Evolutionary conservation across 2,113 vertebrate genomes (phyloP).

Genomic region (Echinops telfairi): DNA sequence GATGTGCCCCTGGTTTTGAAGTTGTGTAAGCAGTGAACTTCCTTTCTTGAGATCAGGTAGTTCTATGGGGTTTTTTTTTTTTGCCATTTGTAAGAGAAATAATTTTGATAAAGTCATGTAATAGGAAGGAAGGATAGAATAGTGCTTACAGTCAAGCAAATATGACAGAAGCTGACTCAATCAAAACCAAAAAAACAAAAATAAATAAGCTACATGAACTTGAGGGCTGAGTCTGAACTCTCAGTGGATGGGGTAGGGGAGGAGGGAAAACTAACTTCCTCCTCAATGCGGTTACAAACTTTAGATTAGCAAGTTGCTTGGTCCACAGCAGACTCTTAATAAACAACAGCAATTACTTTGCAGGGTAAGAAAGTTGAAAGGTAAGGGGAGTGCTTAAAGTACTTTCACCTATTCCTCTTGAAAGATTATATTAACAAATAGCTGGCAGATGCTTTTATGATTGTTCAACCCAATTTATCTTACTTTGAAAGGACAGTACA

Average conservation of each 20-base stretch:
- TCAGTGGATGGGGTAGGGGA: background rate
- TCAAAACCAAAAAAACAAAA: too few species aligned
- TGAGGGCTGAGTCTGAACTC: background rate
- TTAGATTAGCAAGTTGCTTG: background rate
- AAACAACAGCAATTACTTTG: background rate
- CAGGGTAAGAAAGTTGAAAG: background rate
- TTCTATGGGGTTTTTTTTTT: background rate
- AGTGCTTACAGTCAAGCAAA: background rate
- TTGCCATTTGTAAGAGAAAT: background rate
- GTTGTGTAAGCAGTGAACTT: background rate
- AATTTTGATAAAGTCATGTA: background rate
- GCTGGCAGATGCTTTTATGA: constrained; percentile 21
- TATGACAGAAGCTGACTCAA: background rate
- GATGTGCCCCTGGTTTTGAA: background rate
- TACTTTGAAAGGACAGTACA: background rate
- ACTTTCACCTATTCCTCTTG: background rate
- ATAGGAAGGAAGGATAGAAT: background rate
- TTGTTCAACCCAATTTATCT: constrained; percentile 10
- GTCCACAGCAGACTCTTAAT: background rate
- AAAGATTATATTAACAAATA: background rate
- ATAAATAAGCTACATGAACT: background rate
- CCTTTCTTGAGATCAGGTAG: background rate
- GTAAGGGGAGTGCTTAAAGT: background rate
- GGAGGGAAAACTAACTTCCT: too few species aligned
- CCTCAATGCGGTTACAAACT: background rate